Base-by-base conservation (phyloP, 2,888 invertebrate genomes). In the Pharmacophagus antenor region DNA sequence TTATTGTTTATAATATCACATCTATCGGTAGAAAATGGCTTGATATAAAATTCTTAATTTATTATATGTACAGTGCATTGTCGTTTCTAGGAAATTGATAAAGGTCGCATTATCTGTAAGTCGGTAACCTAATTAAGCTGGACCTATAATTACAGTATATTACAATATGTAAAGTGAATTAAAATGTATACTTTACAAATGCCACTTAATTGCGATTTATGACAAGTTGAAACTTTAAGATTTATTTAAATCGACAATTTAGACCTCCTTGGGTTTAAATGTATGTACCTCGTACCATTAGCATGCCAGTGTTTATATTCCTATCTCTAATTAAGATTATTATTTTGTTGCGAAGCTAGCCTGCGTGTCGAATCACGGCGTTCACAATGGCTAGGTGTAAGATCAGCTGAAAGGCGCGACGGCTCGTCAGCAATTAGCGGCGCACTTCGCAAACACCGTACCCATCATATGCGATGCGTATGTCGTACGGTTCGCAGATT, bases 381-480 rank as follows among this genome's bases (percentile, higher is more conserved):
- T 56, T 31, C 60, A 60, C 60, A 60, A 65, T 62, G 60, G 61
- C 61, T 65, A 69, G 67, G 69, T 73, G 75, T 72, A 76, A 76
- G 73, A 76, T 75, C 79, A 79, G 80, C 80, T 81, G 82, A 74
- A 75, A 76, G 77, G 74, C 62, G 64, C 61, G 61, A 60, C 64
- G 65, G 41, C 46, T 73, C 77, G 79, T 69, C 73, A 70, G 82
- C 85, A 88, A 88, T 88, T 88, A 88, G 88, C 86, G 72, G 78
- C 67, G 78, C 76, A 77, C 79, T 82, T 77, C 68, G 84, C 85
- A 87, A 85, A 88, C 77, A 85, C 49, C 63, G 58, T 56, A 52
- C 51, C 63, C 64, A 53, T 62, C 63, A 64, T 58, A 70, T 72
- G 66, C 73, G 17, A 49, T 49, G 25, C 31, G 12, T 17, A n/a